Percentiles rank a stretch among this genome's conserved stretches.
Evolutionary conservation across 2,888 invertebrate genomes (phyloP).

Genomic region (Tetragonisca angustula): DNA sequence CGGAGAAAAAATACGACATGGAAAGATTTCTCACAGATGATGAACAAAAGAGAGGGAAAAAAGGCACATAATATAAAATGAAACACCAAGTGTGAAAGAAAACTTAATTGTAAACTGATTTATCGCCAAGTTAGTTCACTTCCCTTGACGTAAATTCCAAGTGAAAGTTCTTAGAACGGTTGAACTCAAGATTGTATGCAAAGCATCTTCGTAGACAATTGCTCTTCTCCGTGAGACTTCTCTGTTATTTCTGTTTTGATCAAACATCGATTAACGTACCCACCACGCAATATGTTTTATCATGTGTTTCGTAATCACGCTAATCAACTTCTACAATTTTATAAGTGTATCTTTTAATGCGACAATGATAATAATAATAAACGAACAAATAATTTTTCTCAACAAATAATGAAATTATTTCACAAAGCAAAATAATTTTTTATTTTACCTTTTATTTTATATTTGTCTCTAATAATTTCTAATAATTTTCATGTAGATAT

Average conservation of each 20-base stretch:
- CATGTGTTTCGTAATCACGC: not conserved
- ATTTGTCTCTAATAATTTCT: no score
- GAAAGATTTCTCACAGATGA: constrained; percentile 26
- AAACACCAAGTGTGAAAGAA: constrained; percentile 41
- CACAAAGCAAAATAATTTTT: no score
- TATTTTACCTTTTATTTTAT: no score
- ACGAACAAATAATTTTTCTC: no score
- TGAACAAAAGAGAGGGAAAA: constrained; percentile 5
- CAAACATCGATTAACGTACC: constrained; percentile 36
- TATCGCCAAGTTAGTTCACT: constrained; percentile 48
- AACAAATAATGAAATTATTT: no score
- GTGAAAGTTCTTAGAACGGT: constrained; percentile 52
- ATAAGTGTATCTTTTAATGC: not conserved
- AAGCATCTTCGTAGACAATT: constrained; percentile 41
- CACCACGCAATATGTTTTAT: not conserved
- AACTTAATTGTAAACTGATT: constrained; percentile 52
- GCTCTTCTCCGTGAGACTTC: constrained; percentile 57
- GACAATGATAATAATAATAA: not conserved
- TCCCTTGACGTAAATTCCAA: constrained; percentile 43
- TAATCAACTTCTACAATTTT: not conserved
- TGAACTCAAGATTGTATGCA: constrained; percentile 41
- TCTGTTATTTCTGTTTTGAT: constrained; percentile 58
- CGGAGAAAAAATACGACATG: not conserved
- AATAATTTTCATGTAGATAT: no score
- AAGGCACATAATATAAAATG: constrained; percentile 23